Conservation (phyloP, 2,888 invertebrate species). For the Congeria kusceri region DNA sequence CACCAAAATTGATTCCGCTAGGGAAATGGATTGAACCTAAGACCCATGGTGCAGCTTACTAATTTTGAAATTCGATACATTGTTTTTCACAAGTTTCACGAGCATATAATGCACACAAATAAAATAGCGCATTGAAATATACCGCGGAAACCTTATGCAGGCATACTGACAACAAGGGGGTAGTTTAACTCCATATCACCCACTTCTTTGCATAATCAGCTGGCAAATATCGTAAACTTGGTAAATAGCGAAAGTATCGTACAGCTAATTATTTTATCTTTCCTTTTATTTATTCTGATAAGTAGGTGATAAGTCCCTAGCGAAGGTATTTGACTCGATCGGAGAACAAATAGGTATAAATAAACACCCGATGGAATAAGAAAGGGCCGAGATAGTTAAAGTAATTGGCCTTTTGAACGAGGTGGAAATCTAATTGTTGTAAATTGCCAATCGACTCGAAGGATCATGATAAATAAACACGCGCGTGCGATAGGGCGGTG, state of each 20-base stretch:
- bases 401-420: constrained; percentile 38
- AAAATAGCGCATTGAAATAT: too few species aligned
- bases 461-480: constrained; percentile 31
- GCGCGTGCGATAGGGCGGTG: constrained; percentile 25
- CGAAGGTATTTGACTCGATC: constrained; percentile 34
- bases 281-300: constrained; percentile 50
- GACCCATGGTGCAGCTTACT: too few species aligned
- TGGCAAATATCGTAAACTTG: not conserved
- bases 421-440: constrained; percentile 53
- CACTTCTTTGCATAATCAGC: too few species aligned
- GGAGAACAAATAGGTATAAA: constrained; percentile 38
- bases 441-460: constrained; percentile 30
- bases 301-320: constrained; percentile 59
- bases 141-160: too few species aligned
- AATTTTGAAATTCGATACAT: too few species aligned
- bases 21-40: too few species aligned
- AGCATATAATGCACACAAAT: too few species aligned
- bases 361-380: constrained; percentile 52
- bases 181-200: too few species aligned
- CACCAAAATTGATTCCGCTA: too few species aligned
- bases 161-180: too few species aligned
- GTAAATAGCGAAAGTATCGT: not conserved
- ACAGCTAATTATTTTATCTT: constrained; percentile 63
- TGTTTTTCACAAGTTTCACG: too few species aligned
- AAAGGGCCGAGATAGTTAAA: constrained; percentile 27